Conservation (phyloP, 2,797 vertebrate genomes). For the Schizothorax lantsangensis region DNA sequence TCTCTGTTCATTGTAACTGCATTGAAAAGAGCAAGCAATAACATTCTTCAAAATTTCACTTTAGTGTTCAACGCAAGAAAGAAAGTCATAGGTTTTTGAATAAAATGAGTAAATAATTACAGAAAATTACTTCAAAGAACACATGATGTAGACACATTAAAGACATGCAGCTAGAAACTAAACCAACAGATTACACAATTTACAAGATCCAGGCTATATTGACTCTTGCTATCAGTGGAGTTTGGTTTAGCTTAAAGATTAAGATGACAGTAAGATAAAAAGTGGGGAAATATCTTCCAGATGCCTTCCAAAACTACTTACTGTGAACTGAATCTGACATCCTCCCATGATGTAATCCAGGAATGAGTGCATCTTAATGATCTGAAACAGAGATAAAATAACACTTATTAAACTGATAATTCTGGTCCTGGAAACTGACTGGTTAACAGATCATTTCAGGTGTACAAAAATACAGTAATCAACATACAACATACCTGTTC, state of each 20-base stretch:
- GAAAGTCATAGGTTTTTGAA: neutral
- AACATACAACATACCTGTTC: neutral
- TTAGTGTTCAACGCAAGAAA: neutral
- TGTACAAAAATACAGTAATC: neutral
- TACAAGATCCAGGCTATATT: neutral
- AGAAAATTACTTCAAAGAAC: neutral
- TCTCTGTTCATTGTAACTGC: neutral
- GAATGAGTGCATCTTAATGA: conserved; percentile 99
- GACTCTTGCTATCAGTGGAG: neutral
- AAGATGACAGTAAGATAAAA: conserved; percentile 2
- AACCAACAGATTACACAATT: neutral
- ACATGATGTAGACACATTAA: neutral
- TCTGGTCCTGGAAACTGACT: neutral
- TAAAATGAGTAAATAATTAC: neutral
- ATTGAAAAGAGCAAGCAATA: neutral
- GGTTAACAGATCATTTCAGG: neutral
- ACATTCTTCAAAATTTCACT: neutral
- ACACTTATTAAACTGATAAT: neutral
- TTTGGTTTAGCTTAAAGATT: neutral
- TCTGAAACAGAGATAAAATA: conserved; percentile 75
- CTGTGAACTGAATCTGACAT: conserved; percentile 99
- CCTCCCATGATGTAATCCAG: conserved; percentile 99
- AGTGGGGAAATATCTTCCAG: neutral
- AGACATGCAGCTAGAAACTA: neutral
- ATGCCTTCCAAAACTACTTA: conserved; percentile 75